Base-by-base conservation (phyloP, 2,797 vertebrate species). In the Sebastes iracundus region DNA sequence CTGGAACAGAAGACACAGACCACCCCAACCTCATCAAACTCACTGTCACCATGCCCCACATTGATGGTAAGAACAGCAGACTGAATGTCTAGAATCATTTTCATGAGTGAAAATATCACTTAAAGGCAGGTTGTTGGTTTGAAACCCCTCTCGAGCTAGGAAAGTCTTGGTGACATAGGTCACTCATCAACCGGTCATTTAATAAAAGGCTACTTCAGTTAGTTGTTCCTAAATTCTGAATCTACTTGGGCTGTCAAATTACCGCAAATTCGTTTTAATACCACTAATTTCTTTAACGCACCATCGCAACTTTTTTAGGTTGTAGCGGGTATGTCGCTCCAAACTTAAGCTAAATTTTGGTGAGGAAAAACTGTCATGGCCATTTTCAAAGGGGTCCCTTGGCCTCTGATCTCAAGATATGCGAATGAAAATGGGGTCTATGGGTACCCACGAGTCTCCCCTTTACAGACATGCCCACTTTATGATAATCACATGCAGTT, bases 11-110 rank as follows among this genome's bases (percentile, higher is more conserved):
- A 79, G 97, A 99, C 88, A 76, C 92, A 0, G 95, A 97, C 62
- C 96, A 97, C 78, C 84, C 96, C 66, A 99, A 98, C 88, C 96
- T 99, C 67, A 96, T 99, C 93, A 99, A 98, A 92, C 91, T 99
- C 60, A 97, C 96, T 0, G 96, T 99, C 93, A 98, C 96, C 42
- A 97, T 99, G 97, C 98, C 98, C 32, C 98, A 99, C 90, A 97
- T 96, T 62, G 98, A 99, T 18, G 98, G 98, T 99, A 93, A 83
- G 70, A 76, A 53, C 22, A 49, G 12, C 46, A 62, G 38, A 65
- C 13, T 46, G 18, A 60, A 25, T n/a, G 3, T 72, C 32, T 23
- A 2, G 2, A 68, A 30, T 25, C 3, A 20, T 33, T 35, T 65
- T 33, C 25, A 49, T 7, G 18, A 38, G 14, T 61, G 6, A 62